These are phyloP conservation scores for Thereva nobilitata DNA, from an alignment of 2,888 invertebrate species.

Conservation along the genomic window DNA sequence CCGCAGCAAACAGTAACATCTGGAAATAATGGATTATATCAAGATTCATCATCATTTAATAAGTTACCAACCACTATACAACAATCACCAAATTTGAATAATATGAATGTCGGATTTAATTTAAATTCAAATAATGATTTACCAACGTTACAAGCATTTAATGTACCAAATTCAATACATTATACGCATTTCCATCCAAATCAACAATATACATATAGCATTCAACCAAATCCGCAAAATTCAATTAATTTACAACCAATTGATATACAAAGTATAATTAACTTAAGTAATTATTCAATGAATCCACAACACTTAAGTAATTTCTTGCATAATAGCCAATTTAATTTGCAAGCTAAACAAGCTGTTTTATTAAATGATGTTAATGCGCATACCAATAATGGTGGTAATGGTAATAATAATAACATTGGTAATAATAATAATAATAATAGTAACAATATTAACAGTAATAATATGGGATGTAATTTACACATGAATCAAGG, in stretches of 20 bases:
- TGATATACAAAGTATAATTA: slow-evolving; percentile 42
- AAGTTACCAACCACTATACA: background rate
- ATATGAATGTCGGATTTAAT: slow-evolving; percentile 37
- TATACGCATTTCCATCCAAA: slow-evolving; percentile 41
- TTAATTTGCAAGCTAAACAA: slow-evolving; percentile 43
- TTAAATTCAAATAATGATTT: slow-evolving; percentile 35
- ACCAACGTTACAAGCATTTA: slow-evolving; percentile 33
- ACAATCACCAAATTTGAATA: slow-evolving; percentile 23
- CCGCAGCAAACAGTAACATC: slow-evolving; percentile 34
- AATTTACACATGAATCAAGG: too few relatives aligned
- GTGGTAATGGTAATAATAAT: background rate
- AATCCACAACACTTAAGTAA: slow-evolving; percentile 42
- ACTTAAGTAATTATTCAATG: slow-evolving; percentile 42
- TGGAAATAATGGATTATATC: slow-evolving; percentile 26
- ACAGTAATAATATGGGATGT: background rate
- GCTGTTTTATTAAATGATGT: slow-evolving; percentile 35
- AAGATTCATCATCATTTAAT: slow-evolving; percentile 13
- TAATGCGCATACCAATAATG: background rate
- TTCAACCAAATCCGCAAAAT: slow-evolving; percentile 17
- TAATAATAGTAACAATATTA: background rate
- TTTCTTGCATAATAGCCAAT: slow-evolving; percentile 42
- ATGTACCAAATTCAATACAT: slow-evolving; percentile 40
- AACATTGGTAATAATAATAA: background rate
- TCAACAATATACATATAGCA: slow-evolving; percentile 39
- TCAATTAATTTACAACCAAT: slow-evolving; percentile 13